Evolutionary conservation across 2,888 invertebrate species (phyloP).

Genomic region (Tachina lurida): DNA sequence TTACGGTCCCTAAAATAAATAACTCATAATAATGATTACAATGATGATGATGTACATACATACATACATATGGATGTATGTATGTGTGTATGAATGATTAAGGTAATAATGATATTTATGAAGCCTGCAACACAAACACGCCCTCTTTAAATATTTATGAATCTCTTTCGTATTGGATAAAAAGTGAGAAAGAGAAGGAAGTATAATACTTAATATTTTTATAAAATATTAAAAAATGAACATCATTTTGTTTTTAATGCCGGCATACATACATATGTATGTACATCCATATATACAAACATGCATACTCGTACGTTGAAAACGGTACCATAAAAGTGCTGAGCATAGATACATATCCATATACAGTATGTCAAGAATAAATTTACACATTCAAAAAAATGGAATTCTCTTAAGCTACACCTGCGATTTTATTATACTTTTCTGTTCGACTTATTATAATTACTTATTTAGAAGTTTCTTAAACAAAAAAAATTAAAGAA

Average conservation of each 20-base stretch:
- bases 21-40: slow-evolving; percentile 23
- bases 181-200: slow-evolving; percentile 60
- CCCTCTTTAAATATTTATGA: slow-evolving; percentile 71
- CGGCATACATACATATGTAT: not conserved
- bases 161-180: slow-evolving; percentile 40
- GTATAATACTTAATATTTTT: slow-evolving; percentile 32
- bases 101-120: slow-evolving; percentile 67
- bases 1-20: too few species aligned
- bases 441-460: too few species aligned
- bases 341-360: not conserved
- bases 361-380: not conserved
- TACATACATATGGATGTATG: not conserved
- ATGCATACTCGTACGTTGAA: not conserved
- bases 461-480: too few species aligned
- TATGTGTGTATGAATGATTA: slow-evolving; percentile 5
- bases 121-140: slow-evolving; percentile 68
- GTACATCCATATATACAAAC: not conserved
- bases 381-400: too few species aligned
- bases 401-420: too few species aligned
- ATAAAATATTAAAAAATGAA: slow-evolving; percentile 62
- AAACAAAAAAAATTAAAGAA: too few species aligned
- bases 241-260: slow-evolving; percentile 68
- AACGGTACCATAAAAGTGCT: not conserved
- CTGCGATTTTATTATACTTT: too few species aligned
- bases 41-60: slow-evolving; percentile 39